phyloP scores from a whole-genome alignment of 2,888 invertebrate species.

The Limnephilus auricula region DNA sequence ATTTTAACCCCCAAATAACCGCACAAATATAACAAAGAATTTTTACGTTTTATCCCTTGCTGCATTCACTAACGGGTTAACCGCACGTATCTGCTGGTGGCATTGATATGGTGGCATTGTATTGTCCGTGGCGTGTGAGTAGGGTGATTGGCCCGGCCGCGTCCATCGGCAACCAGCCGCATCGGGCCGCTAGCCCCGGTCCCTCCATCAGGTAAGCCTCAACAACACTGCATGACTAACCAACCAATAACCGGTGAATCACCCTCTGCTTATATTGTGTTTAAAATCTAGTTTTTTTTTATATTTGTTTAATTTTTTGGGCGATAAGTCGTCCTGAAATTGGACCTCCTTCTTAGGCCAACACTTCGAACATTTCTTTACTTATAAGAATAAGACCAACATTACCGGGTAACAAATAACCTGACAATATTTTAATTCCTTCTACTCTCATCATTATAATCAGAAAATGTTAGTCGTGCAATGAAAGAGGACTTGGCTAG shows the following conservation, averaged over 20 bases:
- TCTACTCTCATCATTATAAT: too few relatives aligned
- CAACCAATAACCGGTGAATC: neutral
- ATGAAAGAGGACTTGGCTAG: too few relatives aligned
- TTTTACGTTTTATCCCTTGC: conserved; percentile 25
- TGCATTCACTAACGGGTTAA: conserved; percentile 45
- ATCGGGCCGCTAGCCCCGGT: conserved; percentile 62
- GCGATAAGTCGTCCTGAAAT: neutral
- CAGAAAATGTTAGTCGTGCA: too few relatives aligned
- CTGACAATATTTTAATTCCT: too few relatives aligned
- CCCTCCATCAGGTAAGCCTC: conserved; percentile 62
- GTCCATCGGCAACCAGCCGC: conserved; percentile 60
- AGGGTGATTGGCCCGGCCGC: conserved; percentile 62
- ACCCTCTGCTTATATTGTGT: neutral
- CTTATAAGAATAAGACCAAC: too few relatives aligned
- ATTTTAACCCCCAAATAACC: neutral
- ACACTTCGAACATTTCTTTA: neutral
- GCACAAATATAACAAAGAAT: conserved; percentile 25
- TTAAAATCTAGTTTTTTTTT: neutral
- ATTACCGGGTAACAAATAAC: too few relatives aligned
- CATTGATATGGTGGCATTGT: conserved; percentile 6
- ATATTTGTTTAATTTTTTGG: too few relatives aligned
- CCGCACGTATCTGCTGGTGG: conserved; percentile 18
- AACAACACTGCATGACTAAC: conserved; percentile 43
- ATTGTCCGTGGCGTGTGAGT: conserved; percentile 20
- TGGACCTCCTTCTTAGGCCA: neutral